Percentiles rank a stretch among this genome's conserved stretches.
Conservation (phyloP, 37 sponge, comb jelly and placozoan genomes). For the Chondrilla cf. caribensis region DNA sequence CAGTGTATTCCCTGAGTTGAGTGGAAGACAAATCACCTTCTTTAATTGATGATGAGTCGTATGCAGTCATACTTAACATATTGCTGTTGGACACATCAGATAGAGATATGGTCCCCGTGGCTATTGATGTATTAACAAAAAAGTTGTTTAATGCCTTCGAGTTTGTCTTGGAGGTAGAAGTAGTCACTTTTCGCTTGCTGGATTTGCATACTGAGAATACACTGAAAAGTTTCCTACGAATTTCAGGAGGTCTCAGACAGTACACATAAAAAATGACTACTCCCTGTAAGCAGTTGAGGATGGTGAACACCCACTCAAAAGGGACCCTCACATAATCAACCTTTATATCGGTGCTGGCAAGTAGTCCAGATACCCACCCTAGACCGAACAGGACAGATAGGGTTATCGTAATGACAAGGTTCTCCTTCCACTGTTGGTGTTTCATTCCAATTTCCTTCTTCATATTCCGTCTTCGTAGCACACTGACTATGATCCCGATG, state of each 20-base stretch:
- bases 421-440: background rate
- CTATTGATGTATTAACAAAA: too few relatives aligned
- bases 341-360: constrained; percentile 38
- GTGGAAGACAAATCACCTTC: too few relatives aligned
- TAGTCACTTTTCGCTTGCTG: too few relatives aligned
- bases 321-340: constrained; percentile 1
- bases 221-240: background rate
- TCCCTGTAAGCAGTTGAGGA: constrained; percentile 39
- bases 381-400: constrained; percentile 59
- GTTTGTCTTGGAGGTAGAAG: too few relatives aligned
- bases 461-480: constrained; percentile 11
- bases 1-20: too few relatives aligned
- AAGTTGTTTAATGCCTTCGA: too few relatives aligned
- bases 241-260: constrained; percentile 17
- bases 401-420: constrained; percentile 32
- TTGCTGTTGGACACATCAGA: too few relatives aligned
- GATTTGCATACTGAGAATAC: too few relatives aligned
- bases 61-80: too few relatives aligned
- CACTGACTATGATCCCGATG: constrained; percentile 27
- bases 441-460: background rate
- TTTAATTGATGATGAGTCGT: too few relatives aligned
- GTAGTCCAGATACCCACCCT: constrained; percentile 52
- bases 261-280: constrained; percentile 4
- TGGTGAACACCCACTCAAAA: constrained; percentile 54
- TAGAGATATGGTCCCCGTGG: too few relatives aligned